Evolutionary conservation across 2,113 vertebrate genomes (phyloP).

Genomic region (Abramis brama): DNA sequence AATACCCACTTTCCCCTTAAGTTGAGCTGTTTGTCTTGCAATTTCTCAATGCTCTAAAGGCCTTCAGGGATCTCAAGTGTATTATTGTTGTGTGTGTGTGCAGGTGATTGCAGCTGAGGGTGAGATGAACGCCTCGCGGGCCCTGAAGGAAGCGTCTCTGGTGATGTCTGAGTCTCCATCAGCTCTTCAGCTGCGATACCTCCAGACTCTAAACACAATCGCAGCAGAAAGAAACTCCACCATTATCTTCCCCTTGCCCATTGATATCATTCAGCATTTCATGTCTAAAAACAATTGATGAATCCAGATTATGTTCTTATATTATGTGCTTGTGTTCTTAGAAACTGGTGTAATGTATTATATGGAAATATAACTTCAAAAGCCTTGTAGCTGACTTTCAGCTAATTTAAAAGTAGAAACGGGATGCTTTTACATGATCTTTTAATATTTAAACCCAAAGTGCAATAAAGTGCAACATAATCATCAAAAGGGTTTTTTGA

Average conservation of each 20-base stretch:
- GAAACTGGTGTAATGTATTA: too few relatives aligned
- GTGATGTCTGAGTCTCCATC: constrained; percentile 80
- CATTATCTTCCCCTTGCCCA: constrained; percentile 86
- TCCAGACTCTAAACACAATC: constrained; percentile 82
- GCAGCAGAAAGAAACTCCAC: constrained; percentile 88
- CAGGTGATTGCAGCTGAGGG: constrained; percentile 74
- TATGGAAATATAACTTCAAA: neutral
- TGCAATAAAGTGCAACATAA: constrained; percentile 70
- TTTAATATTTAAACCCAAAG: constrained; percentile 70
- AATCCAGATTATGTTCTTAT: too few relatives aligned
- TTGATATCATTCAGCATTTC: constrained; percentile 79
- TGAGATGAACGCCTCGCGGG: constrained; percentile 85
- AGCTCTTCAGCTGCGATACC: constrained; percentile 83
- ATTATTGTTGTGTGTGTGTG: constrained; percentile 1
- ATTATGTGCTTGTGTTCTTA: too few relatives aligned
- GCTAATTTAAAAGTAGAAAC: neutral
- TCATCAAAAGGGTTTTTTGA: constrained; percentile 63
- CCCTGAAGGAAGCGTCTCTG: constrained; percentile 84
- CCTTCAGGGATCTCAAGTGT: neutral
- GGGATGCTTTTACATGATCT: constrained; percentile 38
- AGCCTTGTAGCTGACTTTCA: neutral
- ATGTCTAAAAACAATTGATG: constrained; percentile 55
- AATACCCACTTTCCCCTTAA: neutral
- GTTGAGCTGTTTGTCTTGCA: neutral
- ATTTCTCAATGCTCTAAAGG: neutral